Percentiles rank a stretch among this genome's conserved stretches.
These are phyloP conservation scores for Drosophila mayri DNA, from an alignment of 1,140 invertebrate species.

Conservation along the genomic window DNA sequence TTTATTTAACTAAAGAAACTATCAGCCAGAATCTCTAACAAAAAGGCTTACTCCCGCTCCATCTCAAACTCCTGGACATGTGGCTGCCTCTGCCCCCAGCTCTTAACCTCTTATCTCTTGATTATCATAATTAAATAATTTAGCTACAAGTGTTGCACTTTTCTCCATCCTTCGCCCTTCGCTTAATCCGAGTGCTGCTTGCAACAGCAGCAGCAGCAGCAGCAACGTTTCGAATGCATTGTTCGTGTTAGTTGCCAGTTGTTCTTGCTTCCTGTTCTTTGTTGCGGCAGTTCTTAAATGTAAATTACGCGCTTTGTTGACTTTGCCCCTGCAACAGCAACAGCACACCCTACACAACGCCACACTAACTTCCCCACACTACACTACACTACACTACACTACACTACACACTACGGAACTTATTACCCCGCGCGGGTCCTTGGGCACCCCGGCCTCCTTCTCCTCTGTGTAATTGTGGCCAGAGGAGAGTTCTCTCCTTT, in stretches of 20 bases:
- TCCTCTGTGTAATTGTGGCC: conserved; percentile 42
- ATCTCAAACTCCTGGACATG: conserved; percentile 7
- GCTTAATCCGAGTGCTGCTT: conserved; percentile 29
- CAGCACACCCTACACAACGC: conserved; percentile 11
- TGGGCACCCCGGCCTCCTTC: neutral
- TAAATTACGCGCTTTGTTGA: conserved; percentile 81
- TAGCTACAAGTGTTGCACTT: conserved; percentile 75
- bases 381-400: conserved; percentile 13
- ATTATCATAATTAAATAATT: conserved; percentile 82
- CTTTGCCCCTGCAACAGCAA: conserved; percentile 56
- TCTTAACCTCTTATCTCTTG: conserved; percentile 33
- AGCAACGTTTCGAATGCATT: conserved; percentile 47
- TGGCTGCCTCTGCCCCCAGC: neutral
- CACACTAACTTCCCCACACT: neutral
- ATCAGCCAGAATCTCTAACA: neutral
- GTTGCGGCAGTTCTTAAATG: conserved; percentile 78
- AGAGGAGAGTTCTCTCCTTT: conserved; percentile 9
- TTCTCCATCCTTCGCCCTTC: conserved; percentile 24
- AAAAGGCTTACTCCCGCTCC: neutral
- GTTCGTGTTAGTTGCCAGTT: conserved; percentile 55
- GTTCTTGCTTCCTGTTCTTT: conserved; percentile 74
- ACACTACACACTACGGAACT: conserved; percentile 3
- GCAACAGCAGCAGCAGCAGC: conserved; percentile 18
- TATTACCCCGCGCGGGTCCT: neutral
- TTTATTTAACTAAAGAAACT: neutral